Percentiles rank a stretch among this genome's conserved stretches.
Conservation (phyloP, 2,797 vertebrate species). For the Corythornis leucogaster region DNA sequence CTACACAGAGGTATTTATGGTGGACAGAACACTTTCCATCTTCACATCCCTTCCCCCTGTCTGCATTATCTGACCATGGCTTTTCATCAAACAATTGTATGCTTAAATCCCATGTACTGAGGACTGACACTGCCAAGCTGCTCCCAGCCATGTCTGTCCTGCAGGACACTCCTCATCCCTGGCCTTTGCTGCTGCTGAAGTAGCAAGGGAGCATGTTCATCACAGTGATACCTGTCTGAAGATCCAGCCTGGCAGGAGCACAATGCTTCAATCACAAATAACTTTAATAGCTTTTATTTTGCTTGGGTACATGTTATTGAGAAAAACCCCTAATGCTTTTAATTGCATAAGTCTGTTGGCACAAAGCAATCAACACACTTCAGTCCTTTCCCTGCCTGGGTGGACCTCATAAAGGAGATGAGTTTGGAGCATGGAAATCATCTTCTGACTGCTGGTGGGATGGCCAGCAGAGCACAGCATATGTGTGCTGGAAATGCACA, state of each 20-base stretch:
- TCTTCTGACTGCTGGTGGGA: neutral
- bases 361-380: neutral
- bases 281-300: neutral
- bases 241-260: neutral
- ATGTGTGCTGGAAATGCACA: neutral
- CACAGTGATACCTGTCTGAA: neutral
- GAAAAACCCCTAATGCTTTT: neutral
- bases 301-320: accelerated
- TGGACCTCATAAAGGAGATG: neutral
- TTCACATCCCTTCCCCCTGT: neutral
- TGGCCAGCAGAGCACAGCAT: neutral
- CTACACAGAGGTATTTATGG: neutral
- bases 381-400: neutral
- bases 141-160: neutral
- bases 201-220: accelerated
- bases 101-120: neutral
- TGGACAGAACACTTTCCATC: neutral
- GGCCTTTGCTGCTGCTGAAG: neutral
- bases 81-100: neutral
- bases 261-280: neutral
- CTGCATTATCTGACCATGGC: neutral
- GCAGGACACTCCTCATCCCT: neutral
- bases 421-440: neutral
- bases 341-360: neutral
- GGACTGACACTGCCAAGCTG: neutral